Evolutionary conservation across 1,140 invertebrate genomes (phyloP).

Genomic region (Portunus trituberculatus): DNA sequence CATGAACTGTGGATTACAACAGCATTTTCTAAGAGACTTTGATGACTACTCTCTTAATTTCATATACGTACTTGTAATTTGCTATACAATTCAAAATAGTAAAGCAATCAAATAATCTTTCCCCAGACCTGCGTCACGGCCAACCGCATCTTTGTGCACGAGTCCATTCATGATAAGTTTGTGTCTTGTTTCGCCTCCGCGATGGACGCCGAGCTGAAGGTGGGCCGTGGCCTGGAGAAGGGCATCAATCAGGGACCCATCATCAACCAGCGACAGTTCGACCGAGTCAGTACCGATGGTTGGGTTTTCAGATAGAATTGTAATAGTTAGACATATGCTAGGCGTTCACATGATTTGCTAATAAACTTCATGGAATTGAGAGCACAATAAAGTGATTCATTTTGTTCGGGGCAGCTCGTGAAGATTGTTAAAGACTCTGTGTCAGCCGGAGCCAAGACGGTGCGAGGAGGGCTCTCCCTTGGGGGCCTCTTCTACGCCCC

Average conservation of each 20-base stretch:
- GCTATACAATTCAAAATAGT: not conserved
- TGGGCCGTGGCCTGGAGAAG: slow-evolving; percentile 89
- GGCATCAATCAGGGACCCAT: slow-evolving; percentile 93
- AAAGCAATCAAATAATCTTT: not conserved
- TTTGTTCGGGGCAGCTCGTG: slow-evolving; percentile 75
- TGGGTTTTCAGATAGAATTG: not conserved
- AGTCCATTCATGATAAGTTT: slow-evolving; percentile 91
- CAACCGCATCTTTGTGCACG: slow-evolving; percentile 96
- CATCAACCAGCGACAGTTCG: slow-evolving; percentile 92
- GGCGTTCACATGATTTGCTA: no score
- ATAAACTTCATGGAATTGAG: no score
- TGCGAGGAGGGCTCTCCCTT: slow-evolving; percentile 82
- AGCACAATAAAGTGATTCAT: not conserved
- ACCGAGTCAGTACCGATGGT: slow-evolving; percentile 84
- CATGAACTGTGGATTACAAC: no score
- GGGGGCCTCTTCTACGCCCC: slow-evolving; percentile 94
- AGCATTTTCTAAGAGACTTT: slow-evolving; percentile 81
- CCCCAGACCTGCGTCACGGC: slow-evolving; percentile 95
- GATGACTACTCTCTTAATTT: not conserved
- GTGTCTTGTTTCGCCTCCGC: slow-evolving; percentile 86
- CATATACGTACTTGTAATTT: not conserved
- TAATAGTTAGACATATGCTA: no score
- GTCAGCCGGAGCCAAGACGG: slow-evolving; percentile 77
- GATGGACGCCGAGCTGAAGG: slow-evolving; percentile 86
- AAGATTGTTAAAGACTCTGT: slow-evolving; percentile 79